These are phyloP conservation scores for Morpho helenor DNA, from an alignment of 2,888 invertebrate genomes.

Conservation along the genomic window DNA sequence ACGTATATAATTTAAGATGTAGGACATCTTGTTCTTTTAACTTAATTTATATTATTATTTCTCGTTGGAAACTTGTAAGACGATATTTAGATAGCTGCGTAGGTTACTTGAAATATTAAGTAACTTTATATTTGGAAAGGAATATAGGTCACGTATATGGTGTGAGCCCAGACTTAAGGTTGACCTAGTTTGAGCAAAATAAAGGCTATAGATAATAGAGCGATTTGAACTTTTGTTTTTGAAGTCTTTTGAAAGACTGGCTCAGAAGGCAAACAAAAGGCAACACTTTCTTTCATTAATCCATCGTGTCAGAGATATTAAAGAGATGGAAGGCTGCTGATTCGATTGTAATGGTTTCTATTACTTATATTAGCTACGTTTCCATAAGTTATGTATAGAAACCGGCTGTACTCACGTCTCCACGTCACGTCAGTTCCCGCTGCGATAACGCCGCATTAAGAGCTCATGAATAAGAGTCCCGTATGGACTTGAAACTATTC, in stretches of 20 bases:
- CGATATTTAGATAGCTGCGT: conserved; percentile 16
- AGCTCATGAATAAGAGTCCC: no score
- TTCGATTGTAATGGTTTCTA: neutral
- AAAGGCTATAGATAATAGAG: conserved; percentile 20
- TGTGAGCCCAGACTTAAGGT: conserved; percentile 20
- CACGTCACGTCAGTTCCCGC: no score
- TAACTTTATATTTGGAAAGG: conserved; percentile 23
- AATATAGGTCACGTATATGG: conserved; percentile 22
- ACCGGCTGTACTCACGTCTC: no score
- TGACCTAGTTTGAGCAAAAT: conserved; percentile 25
- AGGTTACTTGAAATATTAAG: conserved; percentile 16
- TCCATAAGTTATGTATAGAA: no score
- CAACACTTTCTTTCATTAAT: conserved; percentile 7
- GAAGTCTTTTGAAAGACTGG: conserved; percentile 13
- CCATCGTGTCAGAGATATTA: conserved; percentile 2
- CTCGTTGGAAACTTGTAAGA: conserved; percentile 8
- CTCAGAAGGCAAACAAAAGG: neutral
- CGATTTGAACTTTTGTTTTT: conserved; percentile 20
- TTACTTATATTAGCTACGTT: no score
- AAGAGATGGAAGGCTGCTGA: neutral
- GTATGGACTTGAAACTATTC: no score
- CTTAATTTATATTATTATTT: conserved; percentile 6
- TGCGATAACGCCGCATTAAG: no score
- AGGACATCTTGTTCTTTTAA: no score
- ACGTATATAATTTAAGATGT: no score